Conservation (phyloP, 2,113 vertebrate genomes). For the Phalacrocorax brasilianus region DNA sequence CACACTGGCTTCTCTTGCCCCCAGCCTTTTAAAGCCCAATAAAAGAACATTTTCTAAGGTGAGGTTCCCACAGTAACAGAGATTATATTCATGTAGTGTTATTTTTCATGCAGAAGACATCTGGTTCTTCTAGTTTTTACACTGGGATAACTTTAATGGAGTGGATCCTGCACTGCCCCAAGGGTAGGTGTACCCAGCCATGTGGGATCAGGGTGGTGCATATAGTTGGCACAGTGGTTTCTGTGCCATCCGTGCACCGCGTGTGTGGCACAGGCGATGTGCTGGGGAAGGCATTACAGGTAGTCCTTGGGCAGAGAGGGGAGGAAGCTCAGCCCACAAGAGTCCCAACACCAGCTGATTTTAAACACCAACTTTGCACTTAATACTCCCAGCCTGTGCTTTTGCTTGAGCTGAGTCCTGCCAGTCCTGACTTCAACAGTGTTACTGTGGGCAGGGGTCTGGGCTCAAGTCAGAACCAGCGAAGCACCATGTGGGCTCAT, state of each 20-base stretch:
- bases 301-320: neutral
- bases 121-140: neutral
- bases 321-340: neutral
- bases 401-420: neutral
- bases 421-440: neutral
- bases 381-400: neutral
- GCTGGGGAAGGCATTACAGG: neutral
- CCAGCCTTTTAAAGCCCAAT: neutral
- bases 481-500: neutral
- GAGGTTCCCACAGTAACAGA: neutral
- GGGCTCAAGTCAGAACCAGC: rapidly evolving
- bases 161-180: neutral
- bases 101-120: neutral
- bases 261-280: rapidly evolving
- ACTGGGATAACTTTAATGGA: neutral
- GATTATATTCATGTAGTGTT: neutral
- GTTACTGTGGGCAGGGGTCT: neutral
- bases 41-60: neutral
- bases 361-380: neutral
- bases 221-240: neutral
- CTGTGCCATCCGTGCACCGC: rapidly evolving
- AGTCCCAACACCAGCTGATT: neutral
- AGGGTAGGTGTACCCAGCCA: neutral
- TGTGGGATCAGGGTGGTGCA: rapidly evolving
- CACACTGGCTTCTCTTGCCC: neutral